Conservation (phyloP, 2,888 invertebrate species). For the Drosophila mayaguana region DNA sequence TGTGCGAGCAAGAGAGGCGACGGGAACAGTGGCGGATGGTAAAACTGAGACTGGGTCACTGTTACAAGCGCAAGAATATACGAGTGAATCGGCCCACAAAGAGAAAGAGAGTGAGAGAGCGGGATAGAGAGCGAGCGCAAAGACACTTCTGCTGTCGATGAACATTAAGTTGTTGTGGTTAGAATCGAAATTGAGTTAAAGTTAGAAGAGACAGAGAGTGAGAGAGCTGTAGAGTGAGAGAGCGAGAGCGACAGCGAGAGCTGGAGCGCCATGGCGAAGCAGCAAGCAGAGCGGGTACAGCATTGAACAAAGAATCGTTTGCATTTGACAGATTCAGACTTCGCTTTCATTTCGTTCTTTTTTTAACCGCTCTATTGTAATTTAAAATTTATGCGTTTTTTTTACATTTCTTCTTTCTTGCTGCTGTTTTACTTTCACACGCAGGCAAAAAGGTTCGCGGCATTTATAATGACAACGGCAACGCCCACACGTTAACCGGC, state of each 20-base stretch:
- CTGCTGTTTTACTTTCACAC: conserved; percentile 69
- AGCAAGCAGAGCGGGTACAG: conserved; percentile 20
- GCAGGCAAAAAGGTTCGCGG: conserved; percentile 40
- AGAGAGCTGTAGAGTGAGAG: conserved; percentile 6
- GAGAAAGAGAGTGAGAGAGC: conserved; percentile 9
- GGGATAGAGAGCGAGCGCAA: neutral
- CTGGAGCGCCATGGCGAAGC: neutral
- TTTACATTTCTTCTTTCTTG: conserved; percentile 22
- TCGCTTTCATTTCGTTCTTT: conserved; percentile 71
- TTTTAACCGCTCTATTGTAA: conserved; percentile 48
- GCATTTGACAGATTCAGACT: conserved; percentile 59
- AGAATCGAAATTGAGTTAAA: conserved; percentile 47
- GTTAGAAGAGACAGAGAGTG: conserved; percentile 51
- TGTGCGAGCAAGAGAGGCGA: conserved; percentile 1
- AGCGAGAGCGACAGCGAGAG: neutral
- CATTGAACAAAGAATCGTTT: conserved; percentile 63
- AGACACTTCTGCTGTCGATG: conserved; percentile 7
- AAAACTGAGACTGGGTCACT: conserved; percentile 82
- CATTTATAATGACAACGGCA: conserved; percentile 17
- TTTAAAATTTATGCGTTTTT: conserved; percentile 60
- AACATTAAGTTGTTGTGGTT: conserved; percentile 12
- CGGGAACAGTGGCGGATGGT: conserved; percentile 6
- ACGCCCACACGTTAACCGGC: conserved; percentile 26
- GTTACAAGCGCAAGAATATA: conserved; percentile 78
- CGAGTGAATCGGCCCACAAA: conserved; percentile 36